Percentiles rank a stretch among this genome's conserved stretches.
Conservation (phyloP, 1,140 invertebrate species). For the Listronotus bonariensis region DNA sequence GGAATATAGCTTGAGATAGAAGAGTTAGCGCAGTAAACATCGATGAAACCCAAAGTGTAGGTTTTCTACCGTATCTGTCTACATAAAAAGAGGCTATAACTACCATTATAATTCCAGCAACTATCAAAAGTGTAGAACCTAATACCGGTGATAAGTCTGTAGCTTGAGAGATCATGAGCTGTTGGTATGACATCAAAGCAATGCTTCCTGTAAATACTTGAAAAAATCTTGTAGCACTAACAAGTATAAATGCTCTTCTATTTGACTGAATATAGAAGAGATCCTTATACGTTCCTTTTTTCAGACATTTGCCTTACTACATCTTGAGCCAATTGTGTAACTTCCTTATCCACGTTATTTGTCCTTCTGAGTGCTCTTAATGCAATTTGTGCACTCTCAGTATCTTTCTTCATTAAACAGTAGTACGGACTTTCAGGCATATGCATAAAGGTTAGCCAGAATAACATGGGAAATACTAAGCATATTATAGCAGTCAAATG, state of each 20-base stretch:
- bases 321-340: slow-evolving; percentile 69
- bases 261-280: slow-evolving; percentile 57
- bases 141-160: slow-evolving; percentile 52
- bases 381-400: slow-evolving; percentile 71
- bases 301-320: slow-evolving; percentile 45
- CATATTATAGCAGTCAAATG: slow-evolving; percentile 58
- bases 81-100: slow-evolving; percentile 55
- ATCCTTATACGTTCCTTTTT: slow-evolving; percentile 52
- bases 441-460: slow-evolving; percentile 60
- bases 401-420: slow-evolving; percentile 74
- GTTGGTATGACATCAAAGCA: slow-evolving; percentile 67
- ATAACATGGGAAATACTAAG: slow-evolving; percentile 57
- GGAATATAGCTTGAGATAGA: slow-evolving; percentile 38
- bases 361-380: slow-evolving; percentile 78
- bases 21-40: slow-evolving; percentile 28
- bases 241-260: slow-evolving; percentile 56
- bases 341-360: slow-evolving; percentile 76
- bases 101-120: slow-evolving; percentile 71
- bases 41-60: slow-evolving; percentile 36
- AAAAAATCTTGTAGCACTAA: slow-evolving; percentile 59
- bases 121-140: slow-evolving; percentile 60
- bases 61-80: slow-evolving; percentile 42
- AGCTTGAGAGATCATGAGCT: slow-evolving; percentile 59
- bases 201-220: slow-evolving; percentile 68
- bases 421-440: slow-evolving; percentile 90